phyloP scores from a whole-genome alignment of 1,140 invertebrate genomes.

The Anoplophora glabripennis region DNA sequence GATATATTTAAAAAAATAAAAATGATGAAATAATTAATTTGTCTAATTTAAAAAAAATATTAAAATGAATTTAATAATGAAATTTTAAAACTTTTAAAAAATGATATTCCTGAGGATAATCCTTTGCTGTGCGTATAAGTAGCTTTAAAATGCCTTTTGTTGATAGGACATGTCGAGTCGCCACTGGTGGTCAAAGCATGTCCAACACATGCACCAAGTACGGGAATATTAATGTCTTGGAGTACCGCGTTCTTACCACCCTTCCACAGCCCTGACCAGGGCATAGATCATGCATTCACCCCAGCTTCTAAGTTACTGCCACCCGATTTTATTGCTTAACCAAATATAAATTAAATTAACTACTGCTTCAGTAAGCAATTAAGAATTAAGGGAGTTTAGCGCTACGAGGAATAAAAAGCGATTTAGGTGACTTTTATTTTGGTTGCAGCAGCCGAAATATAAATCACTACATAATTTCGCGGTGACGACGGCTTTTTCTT shows the following conservation, averaged over 20 bases:
- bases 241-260: conserved; percentile 45
- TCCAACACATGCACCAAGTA: conserved; percentile 43
- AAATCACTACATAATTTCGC: conserved; percentile 23
- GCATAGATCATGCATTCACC: conserved; percentile 42
- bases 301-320: conserved; percentile 13
- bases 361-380: conserved; percentile 49
- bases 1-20: too few species aligned
- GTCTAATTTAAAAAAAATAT: too few species aligned
- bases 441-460: conserved; percentile 25
- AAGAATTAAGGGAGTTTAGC: conserved; percentile 47
- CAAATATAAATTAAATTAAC: conserved; percentile 51
- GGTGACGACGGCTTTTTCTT: conserved; percentile 17
- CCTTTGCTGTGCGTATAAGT: too few species aligned
- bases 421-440: conserved; percentile 41
- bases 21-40: too few species aligned
- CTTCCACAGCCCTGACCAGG: conserved; percentile 37
- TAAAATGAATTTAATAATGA: too few species aligned
- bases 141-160: not conserved
- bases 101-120: too few species aligned
- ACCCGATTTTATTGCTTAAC: conserved; percentile 49
- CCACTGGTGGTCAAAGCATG: conserved; percentile 31
- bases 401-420: conserved; percentile 44
- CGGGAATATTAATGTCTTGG: conserved; percentile 49
- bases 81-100: too few species aligned
- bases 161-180: not conserved